Base-by-base conservation (phyloP, 2,113 vertebrate genomes). In the Stegastes partitus region DNA sequence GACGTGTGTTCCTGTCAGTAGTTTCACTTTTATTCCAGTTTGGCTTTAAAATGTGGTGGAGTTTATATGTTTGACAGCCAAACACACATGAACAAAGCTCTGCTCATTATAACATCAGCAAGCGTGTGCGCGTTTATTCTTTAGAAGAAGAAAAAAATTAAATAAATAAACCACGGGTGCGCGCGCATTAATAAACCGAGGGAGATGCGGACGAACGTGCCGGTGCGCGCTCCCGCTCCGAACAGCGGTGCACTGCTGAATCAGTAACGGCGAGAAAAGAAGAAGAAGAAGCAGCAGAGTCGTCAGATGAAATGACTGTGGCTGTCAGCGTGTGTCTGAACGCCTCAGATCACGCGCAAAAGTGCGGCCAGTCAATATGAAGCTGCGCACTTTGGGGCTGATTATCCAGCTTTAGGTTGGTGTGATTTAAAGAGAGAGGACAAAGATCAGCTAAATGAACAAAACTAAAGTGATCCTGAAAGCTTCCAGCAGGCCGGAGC, bases 301-400 rank as follows among this genome's bases (percentile, higher is more conserved):
- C 81, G 87, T 84, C 81, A 66, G 72, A 81, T 74, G 82, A 70
- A 84, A 79, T 83, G 5, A 79, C 74, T 74, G 25, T 34, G 77
- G 77, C 68, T 88, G 84, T 76, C 80, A 83, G 70, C 49, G 66
- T 23, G 69, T 53, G 74, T 89, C 61, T 63, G 47, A 62, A 78
- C 55, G 82, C 77, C 65, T 81, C 77, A 73, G 71, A 68, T 80
- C 82, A 74, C 70, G 19, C 3, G 47, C 3, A 5, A 65, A n/a
- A 55, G 68, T 26, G 5, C 7, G 15, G 70, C 66, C 49, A 68
- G 74, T 3, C 11, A 34, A 55, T 71, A 70, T 4, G 67, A 57
- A 55, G 11, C 72, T 25, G 64, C 57, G 44, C 68, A 63, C 67
- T 62, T 11, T 16, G 39, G 49, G 53, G 39, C 23, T 81, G 77